phyloP scores from a whole-genome alignment of 2,113 vertebrate genomes.

The Zeus faber region DNA sequence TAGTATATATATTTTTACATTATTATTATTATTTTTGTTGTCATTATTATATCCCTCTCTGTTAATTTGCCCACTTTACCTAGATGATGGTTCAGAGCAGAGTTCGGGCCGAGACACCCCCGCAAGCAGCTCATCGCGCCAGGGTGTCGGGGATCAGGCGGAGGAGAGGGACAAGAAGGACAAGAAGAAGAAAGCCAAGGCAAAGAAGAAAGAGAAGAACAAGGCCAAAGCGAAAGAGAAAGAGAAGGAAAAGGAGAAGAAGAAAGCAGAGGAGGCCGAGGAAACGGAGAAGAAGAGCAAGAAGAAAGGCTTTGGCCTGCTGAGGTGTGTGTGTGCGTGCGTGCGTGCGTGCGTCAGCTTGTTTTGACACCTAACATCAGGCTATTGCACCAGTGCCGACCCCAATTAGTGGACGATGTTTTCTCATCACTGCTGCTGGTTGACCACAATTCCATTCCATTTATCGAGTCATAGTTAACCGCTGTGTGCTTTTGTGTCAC shows the following conservation, averaged over 20 bases:
- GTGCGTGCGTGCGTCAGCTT: too few relatives aligned
- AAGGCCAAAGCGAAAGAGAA: conserved; percentile 86
- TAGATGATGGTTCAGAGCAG: conserved; percentile 86
- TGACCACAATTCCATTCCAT: too few relatives aligned
- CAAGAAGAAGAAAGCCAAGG: conserved; percentile 70
- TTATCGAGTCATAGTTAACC: too few relatives aligned
- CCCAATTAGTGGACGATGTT: too few relatives aligned
- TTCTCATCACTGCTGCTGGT: too few relatives aligned
- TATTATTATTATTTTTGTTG: background rate
- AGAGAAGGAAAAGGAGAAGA: conserved; percentile 84
- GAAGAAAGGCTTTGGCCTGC: conserved; percentile 87
- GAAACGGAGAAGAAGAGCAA: conserved; percentile 88
- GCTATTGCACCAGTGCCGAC: too few relatives aligned
- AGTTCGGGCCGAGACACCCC: conserved; percentile 87
- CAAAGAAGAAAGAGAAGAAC: conserved; percentile 70
- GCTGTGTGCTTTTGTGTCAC: too few relatives aligned
- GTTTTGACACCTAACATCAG: too few relatives aligned
- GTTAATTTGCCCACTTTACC: conserved; percentile 7
- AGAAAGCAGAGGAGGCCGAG: conserved; percentile 77
- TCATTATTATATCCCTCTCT: background rate
- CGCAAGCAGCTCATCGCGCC: conserved; percentile 76
- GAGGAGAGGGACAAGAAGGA: conserved; percentile 63
- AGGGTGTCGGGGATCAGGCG: conserved; percentile 63
- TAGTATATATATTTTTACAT: background rate
- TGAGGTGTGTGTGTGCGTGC: too few relatives aligned